Percentiles rank a stretch among this genome's conserved stretches.
Evolutionary conservation across 2,113 vertebrate genomes (phyloP).

Genomic region (Hypocryptadius cinnamomeus): DNA sequence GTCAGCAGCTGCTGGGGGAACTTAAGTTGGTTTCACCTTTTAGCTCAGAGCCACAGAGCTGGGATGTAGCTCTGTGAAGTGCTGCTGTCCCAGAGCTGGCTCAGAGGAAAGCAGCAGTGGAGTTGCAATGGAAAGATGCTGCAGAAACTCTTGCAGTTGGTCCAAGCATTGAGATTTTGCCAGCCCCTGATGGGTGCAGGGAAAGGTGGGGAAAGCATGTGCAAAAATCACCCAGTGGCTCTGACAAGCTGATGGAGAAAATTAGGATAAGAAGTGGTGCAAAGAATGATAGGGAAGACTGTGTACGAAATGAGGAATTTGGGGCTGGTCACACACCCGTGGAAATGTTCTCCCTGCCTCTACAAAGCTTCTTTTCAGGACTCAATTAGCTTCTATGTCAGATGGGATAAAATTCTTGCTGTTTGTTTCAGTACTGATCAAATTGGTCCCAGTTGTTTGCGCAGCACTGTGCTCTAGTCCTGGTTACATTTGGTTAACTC

Average conservation of each 20-base stretch:
- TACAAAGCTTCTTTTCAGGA: background rate
- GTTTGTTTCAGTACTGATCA: background rate
- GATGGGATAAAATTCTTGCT: background rate
- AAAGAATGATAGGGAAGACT: background rate
- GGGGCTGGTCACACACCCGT: background rate
- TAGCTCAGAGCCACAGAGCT: background rate
- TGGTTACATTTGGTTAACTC: background rate
- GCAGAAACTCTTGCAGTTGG: background rate
- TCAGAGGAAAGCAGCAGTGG: fast-evolving
- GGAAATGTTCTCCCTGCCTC: background rate
- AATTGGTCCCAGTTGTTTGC: background rate
- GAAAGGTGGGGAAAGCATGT: background rate
- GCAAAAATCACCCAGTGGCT: background rate
- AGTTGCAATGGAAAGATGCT: background rate
- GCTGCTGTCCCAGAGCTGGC: background rate
- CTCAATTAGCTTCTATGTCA: background rate
- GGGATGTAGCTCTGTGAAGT: background rate
- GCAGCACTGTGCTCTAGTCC: background rate
- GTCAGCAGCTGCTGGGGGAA: background rate
- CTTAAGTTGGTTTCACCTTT: background rate
- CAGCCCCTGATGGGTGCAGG: background rate
- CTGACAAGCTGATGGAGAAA: background rate
- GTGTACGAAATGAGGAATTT: background rate
- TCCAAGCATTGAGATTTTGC: background rate
- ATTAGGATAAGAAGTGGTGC: background rate